Evolutionary conservation across 2,888 invertebrate species (phyloP).

Genomic region (Venusia cambrica): DNA sequence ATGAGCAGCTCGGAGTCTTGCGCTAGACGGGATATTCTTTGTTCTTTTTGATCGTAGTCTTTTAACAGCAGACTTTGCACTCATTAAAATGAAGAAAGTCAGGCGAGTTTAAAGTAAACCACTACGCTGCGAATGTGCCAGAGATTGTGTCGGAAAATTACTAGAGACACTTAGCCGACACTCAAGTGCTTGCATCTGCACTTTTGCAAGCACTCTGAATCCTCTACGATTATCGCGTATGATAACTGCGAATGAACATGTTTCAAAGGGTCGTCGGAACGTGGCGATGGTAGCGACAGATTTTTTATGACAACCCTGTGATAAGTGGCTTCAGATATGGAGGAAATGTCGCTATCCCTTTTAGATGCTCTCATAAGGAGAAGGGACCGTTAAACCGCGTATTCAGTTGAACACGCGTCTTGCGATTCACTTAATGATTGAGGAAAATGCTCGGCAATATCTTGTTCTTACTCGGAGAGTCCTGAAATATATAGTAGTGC

Average conservation of each 20-base stretch:
- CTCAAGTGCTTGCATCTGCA: slow-evolving; percentile 36
- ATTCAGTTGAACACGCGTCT: slow-evolving; percentile 10
- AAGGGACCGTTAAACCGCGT: slow-evolving; percentile 6
- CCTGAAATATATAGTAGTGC: no score
- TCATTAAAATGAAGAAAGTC: slow-evolving; percentile 24
- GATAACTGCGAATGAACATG: slow-evolving; percentile 35
- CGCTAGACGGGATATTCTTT: slow-evolving; percentile 18
- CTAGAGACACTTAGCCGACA: slow-evolving; percentile 36
- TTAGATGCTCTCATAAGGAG: slow-evolving; percentile 11
- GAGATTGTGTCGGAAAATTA: slow-evolving; percentile 34
- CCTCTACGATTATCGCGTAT: slow-evolving; percentile 39
- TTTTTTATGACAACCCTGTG: slow-evolving; percentile 29
- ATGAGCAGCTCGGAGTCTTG: slow-evolving; percentile 21
- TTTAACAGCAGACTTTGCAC: slow-evolving; percentile 13
- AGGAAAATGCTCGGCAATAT: slow-evolving; percentile 13
- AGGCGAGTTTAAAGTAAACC: no score
- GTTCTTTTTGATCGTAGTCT: slow-evolving; percentile 14
- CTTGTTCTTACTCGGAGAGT: no score
- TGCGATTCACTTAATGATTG: slow-evolving; percentile 14
- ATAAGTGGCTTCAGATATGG: slow-evolving; percentile 17
- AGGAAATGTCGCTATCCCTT: slow-evolving; percentile 14
- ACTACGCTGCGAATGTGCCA: no score
- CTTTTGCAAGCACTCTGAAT: slow-evolving; percentile 30
- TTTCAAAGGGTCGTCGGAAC: slow-evolving; percentile 31
- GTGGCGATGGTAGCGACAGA: slow-evolving; percentile 29